Base-by-base conservation (phyloP, 2,797 vertebrate species). In the Tragelaphus oryx region DNA sequence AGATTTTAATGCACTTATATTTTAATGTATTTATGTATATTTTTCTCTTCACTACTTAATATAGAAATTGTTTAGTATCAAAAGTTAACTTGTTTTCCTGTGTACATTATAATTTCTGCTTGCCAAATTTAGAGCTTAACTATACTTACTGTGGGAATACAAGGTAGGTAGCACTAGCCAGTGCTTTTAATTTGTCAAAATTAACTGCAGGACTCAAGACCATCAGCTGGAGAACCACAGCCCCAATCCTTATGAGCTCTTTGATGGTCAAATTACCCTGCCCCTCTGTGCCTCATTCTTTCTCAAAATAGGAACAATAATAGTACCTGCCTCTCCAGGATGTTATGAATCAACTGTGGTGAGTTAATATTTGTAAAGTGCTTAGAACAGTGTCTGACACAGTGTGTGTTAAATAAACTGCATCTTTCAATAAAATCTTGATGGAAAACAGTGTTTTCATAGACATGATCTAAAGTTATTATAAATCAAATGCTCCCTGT, bases 31-130 rank as follows among this genome's bases (percentile, higher is more conserved):
- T 80, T 90, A 78, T 14, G 86, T 48, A 68, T 11, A 16, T 95
- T 57, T 78, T 81, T 89, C 71, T 87, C 11, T 86, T 13, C 3
- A 76, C 37, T 91, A 59, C 9, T 93, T 95, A 89, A 79, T 33
- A 89, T 0, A 78, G 18, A 84, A 92, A 84, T 92, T 93, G 37
- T 92, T 71, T 55, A 65, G 18, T 33, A 90, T 54, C 41, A 71
- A 62, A 94, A 81, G 59, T 88, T 91, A 78, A 52, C 48, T 90
- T 62, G 41, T 82, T 85, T 94, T 90, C 62, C 52, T 50, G 37
- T 50, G 85, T 85, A 81, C 78, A 71, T 52, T 62, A 74, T 52
- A 79, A 74, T 96, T 94, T 94, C 79, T 91, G 30, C 41, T 88
- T 74, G 17, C 60, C 30, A 88, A 50, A 76, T 46, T 57, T 76